Conservation (phyloP, 2,797 vertebrate species). For the Oceanodroma leucorhoa region DNA sequence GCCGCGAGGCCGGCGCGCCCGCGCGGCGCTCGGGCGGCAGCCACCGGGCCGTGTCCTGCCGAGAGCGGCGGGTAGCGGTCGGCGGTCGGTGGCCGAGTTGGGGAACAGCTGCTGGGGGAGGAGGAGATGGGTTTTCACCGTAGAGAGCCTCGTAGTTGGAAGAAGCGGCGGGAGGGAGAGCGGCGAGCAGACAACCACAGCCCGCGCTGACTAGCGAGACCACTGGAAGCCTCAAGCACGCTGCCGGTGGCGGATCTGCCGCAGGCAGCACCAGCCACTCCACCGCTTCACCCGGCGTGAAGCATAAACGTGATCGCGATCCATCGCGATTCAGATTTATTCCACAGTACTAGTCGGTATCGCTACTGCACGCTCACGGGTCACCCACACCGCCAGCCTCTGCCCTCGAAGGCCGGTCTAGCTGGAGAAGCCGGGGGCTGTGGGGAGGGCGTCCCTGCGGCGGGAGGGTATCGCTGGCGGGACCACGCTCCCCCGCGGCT, state of each 20-base stretch:
- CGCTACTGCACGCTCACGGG: neutral
- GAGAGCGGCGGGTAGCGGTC: too few relatives aligned
- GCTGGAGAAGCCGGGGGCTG: too few relatives aligned
- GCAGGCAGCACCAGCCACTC: neutral
- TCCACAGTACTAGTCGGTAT: accelerated
- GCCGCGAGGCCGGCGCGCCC: neutral
- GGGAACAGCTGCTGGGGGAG: too few relatives aligned
- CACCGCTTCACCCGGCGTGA: neutral
- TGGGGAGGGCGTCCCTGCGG: too few relatives aligned
- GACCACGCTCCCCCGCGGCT: neutral
- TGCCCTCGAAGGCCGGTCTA: too few relatives aligned
- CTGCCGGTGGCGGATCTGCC: neutral
- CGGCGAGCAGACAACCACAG: accelerated
- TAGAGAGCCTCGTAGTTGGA: neutral
- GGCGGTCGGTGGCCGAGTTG: neutral
- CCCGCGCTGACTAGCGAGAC: neutral
- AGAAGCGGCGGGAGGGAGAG: neutral
- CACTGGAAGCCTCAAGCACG: neutral
- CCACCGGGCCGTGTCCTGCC: neutral
- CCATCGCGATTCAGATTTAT: neutral
- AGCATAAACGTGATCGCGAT: accelerated
- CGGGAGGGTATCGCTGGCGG: neutral
- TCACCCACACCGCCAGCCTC: too few relatives aligned
- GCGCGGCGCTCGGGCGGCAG: neutral
- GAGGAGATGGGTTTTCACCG: neutral